Evolutionary conservation across 1,140 invertebrate genomes (phyloP).

Genomic region (Micrasema longulum): DNA sequence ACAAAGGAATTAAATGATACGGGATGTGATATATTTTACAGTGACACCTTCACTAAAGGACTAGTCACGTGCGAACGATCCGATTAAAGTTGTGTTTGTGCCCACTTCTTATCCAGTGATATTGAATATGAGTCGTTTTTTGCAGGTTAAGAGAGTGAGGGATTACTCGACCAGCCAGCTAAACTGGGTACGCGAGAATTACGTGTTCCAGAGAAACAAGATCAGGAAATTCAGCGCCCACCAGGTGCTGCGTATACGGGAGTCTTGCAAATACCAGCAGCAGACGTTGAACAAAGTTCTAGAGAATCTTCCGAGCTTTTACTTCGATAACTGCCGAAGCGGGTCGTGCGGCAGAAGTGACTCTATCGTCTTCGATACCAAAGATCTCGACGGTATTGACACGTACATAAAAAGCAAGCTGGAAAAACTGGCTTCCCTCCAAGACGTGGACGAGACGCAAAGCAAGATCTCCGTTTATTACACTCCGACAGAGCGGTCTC

Average conservation of each 20-base stretch:
- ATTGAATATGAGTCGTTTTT: conserved; percentile 6
- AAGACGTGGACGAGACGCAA: conserved; percentile 67
- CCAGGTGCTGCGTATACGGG: conserved; percentile 87
- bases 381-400: conserved; percentile 71
- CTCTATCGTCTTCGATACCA: conserved; percentile 78
- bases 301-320: conserved; percentile 92
- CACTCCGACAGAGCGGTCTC: conserved; percentile 77
- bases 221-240: conserved; percentile 94
- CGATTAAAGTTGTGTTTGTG: neutral
- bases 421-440: conserved; percentile 65
- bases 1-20: neutral
- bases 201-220: conserved; percentile 93
- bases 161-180: conserved; percentile 91
- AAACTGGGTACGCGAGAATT: conserved; percentile 93
- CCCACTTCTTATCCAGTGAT: neutral
- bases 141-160: conserved; percentile 84
- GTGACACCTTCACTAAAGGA: neutral
- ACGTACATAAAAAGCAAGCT: conserved; percentile 76
- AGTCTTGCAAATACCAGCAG: conserved; percentile 95
- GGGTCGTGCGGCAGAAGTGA: conserved; percentile 87
- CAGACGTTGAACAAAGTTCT: conserved; percentile 94
- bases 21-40: neutral
- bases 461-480: conserved; percentile 82
- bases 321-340: conserved; percentile 92
- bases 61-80: neutral